A percentile compares a stretch with the other conserved stretches of the same genome.
These are phyloP conservation scores for Belonocnema kinseyi DNA, from an alignment of 1,140 invertebrate species.

Conservation along the genomic window DNA sequence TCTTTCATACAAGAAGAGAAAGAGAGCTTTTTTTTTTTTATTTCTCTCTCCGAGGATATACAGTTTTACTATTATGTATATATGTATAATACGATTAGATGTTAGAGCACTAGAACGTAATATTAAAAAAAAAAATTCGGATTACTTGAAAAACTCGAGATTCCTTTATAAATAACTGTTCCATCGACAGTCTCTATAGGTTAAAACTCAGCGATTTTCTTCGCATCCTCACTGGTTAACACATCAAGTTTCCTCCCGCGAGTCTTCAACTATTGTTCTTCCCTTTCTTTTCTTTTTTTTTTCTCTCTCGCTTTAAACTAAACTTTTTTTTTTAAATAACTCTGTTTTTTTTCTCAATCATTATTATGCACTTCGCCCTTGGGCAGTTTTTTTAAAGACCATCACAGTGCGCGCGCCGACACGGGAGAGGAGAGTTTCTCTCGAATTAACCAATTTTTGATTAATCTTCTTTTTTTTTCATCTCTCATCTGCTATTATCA, in stretches of 20 bases:
- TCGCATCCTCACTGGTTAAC: conserved; percentile 32
- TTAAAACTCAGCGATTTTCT: conserved; percentile 10
- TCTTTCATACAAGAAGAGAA: conserved; percentile 47
- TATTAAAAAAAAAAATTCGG: conserved; percentile 56
- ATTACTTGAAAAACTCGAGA: conserved; percentile 56
- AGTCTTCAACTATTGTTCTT: conserved; percentile 36
- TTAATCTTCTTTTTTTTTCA: neutral
- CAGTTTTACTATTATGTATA: conserved; percentile 24
- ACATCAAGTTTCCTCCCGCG: conserved; percentile 26
- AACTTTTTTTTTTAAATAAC: conserved; percentile 52
- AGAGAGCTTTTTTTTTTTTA: neutral
- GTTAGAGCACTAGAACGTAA: conserved; percentile 61
- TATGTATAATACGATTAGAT: conserved; percentile 59
- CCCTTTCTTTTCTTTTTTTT: conserved; percentile 32
- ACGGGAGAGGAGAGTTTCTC: conserved; percentile 32
- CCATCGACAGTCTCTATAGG: conserved; percentile 54
- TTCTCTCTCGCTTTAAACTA: conserved; percentile 43
- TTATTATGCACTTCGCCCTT: conserved; percentile 69
- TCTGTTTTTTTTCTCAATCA: conserved; percentile 36
- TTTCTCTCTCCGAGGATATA: conserved; percentile 10
- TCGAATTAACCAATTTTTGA: neutral
- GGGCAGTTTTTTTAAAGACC: conserved; percentile 58
- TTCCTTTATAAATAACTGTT: conserved; percentile 60
- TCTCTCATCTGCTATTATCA: neutral
- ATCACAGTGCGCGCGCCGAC: conserved; percentile 61